Evolutionary conservation across 2,888 invertebrate genomes (phyloP), one percentile per base, ranked within the genome.

Genomic region (Sesamia inferens): DNA sequence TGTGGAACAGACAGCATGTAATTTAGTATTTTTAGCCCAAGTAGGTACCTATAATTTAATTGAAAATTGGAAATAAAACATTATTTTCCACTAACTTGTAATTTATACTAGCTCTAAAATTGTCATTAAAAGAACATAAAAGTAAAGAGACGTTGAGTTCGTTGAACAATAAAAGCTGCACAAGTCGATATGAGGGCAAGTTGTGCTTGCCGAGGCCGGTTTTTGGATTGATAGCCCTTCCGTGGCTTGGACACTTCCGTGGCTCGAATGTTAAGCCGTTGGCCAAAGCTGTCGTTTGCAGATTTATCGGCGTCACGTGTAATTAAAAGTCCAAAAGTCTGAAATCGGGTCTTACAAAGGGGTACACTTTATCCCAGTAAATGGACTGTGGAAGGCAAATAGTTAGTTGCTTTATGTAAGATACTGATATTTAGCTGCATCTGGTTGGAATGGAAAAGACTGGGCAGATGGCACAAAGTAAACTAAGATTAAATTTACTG

Each of bases 41-140:
- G 31, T 31, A n/a, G n/a, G n/a, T n/a, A n/a, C n/a, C n/a, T n/a
- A 31, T 31, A 31, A 31, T 31, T 31, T 6, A 44, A 6, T 4
- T 62, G 16, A 11, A 44, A 42, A 5, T 3, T 16, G 1, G 5
- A 2, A 3, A 16, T 44, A 44, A 48, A 0, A 16, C 10, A 63
- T 6, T 63, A 63, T 44, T 11, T 3, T 0, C 10, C 3, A 3
- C 16, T 44, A 62, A 22, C 22, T 3, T 22, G 44, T 47, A 5
- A 47, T 57, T 19, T 19, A 39, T 0, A 19, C 31, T 42, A 42
- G 24, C n/a, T 71, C 31, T 54, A 31, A 54, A 42, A 16, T 24
- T 51, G 13, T 55, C 2, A 48, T 55, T 19, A 48, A 13, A 64
- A 61, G 11, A 64, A 71, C 0, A 39, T 70, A 47, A 31, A 70